Evolutionary conservation across 2,888 invertebrate species (phyloP).

Genomic region (Elgonia sp.): DNA sequence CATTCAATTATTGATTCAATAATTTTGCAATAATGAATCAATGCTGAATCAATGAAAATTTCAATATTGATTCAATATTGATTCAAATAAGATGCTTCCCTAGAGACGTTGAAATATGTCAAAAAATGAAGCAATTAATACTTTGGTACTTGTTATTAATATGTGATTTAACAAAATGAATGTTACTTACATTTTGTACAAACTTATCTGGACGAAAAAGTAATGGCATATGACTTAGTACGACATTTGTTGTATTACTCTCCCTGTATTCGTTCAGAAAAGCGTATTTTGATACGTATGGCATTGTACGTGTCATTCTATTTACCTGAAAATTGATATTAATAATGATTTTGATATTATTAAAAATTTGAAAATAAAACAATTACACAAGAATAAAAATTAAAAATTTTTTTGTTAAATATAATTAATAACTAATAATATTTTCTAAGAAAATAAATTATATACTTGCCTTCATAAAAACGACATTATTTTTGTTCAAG

Average conservation of each 20-base stretch:
- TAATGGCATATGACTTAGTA: slow-evolving; percentile 92
- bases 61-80: too few species aligned
- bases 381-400: too few species aligned
- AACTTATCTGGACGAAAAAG: slow-evolving; percentile 88
- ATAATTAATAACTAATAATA: background rate
- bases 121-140: too few species aligned
- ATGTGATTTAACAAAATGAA: too few species aligned
- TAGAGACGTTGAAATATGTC: too few species aligned
- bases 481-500: slow-evolving; percentile 89
- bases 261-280: slow-evolving; percentile 86
- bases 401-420: background rate
- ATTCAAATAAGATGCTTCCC: too few species aligned
- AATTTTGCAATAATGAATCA: too few species aligned
- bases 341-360: background rate
- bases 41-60: too few species aligned
- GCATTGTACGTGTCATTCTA: slow-evolving; percentile 90
- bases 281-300: slow-evolving; percentile 87
- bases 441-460: background rate
- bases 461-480: slow-evolving; percentile 90
- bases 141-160: too few species aligned
- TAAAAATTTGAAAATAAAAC: too few species aligned
- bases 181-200: slow-evolving; percentile 87
- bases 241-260: slow-evolving; percentile 89
- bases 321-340: slow-evolving; percentile 86
- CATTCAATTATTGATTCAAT: too few species aligned